A percentile compares a stretch with the other conserved stretches of the same genome.
Conservation (phyloP, 1,140 invertebrate species). For the Bilobella aurantiaca region DNA sequence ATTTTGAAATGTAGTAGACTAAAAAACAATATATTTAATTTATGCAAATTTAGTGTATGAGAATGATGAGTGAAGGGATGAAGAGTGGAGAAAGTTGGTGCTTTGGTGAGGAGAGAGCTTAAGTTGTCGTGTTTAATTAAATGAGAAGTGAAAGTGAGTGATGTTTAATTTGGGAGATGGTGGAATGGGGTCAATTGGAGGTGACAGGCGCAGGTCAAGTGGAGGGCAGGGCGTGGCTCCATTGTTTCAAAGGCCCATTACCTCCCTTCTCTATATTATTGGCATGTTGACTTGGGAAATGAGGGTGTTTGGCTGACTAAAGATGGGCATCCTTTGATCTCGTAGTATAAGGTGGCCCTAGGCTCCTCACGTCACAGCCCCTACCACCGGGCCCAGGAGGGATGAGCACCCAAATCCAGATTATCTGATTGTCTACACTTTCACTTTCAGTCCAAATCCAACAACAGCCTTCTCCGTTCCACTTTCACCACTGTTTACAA, state of each 20-base stretch:
- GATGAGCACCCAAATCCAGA: neutral
- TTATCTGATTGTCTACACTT: conserved; percentile 5
- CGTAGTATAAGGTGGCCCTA: neutral
- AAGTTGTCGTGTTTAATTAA: neutral
- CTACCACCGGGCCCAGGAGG: neutral
- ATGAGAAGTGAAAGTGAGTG: neutral
- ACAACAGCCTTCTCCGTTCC: neutral
- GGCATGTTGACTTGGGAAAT: neutral
- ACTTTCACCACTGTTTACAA: neutral
- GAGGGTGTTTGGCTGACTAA: neutral
- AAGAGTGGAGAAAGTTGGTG: no score
- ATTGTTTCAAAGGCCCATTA: conserved; percentile 1
- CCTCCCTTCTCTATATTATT: neutral
- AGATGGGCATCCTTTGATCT: neutral
- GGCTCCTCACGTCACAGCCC: neutral
- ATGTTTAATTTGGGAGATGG: conserved; percentile 1
- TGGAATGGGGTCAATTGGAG: neutral
- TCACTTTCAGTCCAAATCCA: neutral
- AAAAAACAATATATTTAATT: no score
- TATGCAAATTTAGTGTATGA: no score
- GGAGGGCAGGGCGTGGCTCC: conserved; percentile 22
- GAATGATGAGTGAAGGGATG: no score
- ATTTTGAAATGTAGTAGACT: no score
- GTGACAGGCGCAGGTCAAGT: conserved; percentile 21
- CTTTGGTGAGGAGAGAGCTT: neutral